Evolutionary conservation across 2,888 invertebrate species (phyloP), one percentile per base, ranked within the genome.

Genomic region (Melitaea athalia): DNA sequence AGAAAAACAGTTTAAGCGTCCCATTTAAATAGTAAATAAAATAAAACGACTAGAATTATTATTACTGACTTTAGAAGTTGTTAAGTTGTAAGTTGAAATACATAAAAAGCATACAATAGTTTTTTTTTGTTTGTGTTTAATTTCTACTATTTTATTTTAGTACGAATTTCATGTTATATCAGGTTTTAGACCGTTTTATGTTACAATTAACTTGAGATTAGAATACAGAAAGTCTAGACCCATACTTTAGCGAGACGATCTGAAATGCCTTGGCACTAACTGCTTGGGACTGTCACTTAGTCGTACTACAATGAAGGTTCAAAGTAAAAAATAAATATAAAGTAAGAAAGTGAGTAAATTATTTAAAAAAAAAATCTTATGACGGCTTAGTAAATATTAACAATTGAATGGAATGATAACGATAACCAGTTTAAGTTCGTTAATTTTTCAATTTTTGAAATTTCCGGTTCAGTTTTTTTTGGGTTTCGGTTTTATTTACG

Each of bases 141-240:
- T 55, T 31, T 38, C 8, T 38, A 38, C 38, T 24, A 8, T 38
- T 38, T 38, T 38, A 38, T 38, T 38, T 38, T 38, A 38, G 38
- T 7, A 38, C 38, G 38, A 38, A 38, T 7, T 7, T 38, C 0
- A 38, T 62, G 24, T 42, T 47, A 47, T 67, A 57, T 61, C 45
- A 52, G 55, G 62, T 67, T 49, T 66, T 45, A 70, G 60, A 60
- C 38, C 67, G 52, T 67, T 64, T 62, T 57, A 69, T 64, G 61
- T 68, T 61, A 70, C 59, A 73, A 74, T 76, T 74, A 72, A 78
- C 74, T 76, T 75, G 76, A 79, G 81, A 85, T 83, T 83, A 82
- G 78, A 85, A 82, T 81, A 79, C 76, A 72, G 70, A 67, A 72
- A 68, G 87, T 88, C 88, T 89, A 89, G 88, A 88, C 88, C 79